A percentile compares a stretch with the other conserved stretches of the same genome.
These are phyloP conservation scores for Anser cygnoides DNA, from an alignment of 2,113 vertebrate genomes.

Conservation along the genomic window DNA sequence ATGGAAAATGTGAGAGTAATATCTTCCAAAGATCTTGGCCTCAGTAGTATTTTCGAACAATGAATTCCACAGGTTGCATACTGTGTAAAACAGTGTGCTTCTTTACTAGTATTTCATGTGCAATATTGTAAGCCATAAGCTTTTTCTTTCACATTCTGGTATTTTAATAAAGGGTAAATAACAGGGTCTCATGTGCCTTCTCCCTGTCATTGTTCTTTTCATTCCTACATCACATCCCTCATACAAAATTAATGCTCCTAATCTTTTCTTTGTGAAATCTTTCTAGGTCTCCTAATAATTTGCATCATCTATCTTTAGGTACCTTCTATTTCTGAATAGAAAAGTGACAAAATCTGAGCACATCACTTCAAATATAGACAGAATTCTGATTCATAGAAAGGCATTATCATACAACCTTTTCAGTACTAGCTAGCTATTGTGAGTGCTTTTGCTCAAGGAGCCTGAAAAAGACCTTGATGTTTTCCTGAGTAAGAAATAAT, in stretches of 20 bases:
- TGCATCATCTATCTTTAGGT: conserved; percentile 35
- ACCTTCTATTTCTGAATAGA: conserved; percentile 27
- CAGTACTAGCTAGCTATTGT: not conserved
- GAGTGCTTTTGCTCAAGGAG: not conserved
- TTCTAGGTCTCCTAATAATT: conserved; percentile 34
- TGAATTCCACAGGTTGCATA: conserved; percentile 12
- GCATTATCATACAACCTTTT: not conserved
- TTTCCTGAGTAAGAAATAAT: conserved; percentile 52
- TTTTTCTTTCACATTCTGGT: conserved; percentile 11
- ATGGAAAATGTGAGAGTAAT: conserved; percentile 58
- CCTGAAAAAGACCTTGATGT: conserved; percentile 27
- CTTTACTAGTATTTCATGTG: conserved; percentile 7
- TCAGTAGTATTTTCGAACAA: not conserved
- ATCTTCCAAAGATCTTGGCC: conserved; percentile 36
- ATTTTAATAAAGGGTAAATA: conserved; percentile 14
- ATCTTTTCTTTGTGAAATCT: conserved; percentile 16
- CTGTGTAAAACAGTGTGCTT: not conserved
- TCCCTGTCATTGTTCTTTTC: conserved; percentile 37
- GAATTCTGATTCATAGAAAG: not conserved
- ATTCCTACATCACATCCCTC: not conserved
- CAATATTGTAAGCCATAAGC: conserved; percentile 31
- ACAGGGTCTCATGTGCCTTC: not conserved
- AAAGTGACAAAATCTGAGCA: conserved; percentile 36
- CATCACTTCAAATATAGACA: not conserved
- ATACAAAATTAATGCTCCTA: conserved; percentile 26